Evolutionary conservation across 2,113 vertebrate species (phyloP).

Genomic region (Alligator sinensis): DNA sequence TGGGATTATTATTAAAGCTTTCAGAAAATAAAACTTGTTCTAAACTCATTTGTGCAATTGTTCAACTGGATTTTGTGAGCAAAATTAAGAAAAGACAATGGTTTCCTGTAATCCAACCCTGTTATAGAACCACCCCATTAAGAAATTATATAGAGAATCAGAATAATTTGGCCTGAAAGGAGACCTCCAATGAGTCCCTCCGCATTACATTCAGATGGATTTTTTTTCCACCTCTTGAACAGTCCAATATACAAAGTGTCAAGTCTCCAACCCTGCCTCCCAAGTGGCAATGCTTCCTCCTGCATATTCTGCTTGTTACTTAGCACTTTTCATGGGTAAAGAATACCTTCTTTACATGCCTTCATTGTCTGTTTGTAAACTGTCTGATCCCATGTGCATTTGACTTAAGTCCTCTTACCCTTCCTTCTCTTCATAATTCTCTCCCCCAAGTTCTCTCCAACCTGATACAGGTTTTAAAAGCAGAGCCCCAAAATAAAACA

Average conservation of each 20-base stretch:
- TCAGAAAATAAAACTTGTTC: neutral
- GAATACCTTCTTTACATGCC: neutral
- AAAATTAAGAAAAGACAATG: neutral
- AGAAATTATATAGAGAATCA: neutral
- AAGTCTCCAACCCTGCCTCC: neutral
- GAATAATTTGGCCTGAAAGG: neutral
- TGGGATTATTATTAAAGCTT: neutral
- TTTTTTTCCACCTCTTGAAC: neutral
- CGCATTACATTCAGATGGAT: neutral
- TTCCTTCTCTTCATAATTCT: neutral
- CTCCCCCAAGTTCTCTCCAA: conserved; percentile 1
- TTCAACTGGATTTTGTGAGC: neutral
- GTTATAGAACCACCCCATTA: neutral
- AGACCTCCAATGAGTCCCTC: neutral
- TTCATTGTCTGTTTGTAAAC: neutral
- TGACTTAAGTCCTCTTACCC: neutral
- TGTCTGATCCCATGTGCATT: neutral
- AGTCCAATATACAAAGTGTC: rapidly evolving
- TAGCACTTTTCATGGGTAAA: neutral
- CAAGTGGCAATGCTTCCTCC: neutral
- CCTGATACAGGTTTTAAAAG: neutral
- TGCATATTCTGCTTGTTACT: neutral
- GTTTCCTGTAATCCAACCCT: neutral
- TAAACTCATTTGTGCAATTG: neutral
- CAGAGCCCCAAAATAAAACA: neutral